These are phyloP conservation scores for Melanostoma mellinum DNA, from an alignment of 2,888 invertebrate genomes.

Conservation along the genomic window DNA sequence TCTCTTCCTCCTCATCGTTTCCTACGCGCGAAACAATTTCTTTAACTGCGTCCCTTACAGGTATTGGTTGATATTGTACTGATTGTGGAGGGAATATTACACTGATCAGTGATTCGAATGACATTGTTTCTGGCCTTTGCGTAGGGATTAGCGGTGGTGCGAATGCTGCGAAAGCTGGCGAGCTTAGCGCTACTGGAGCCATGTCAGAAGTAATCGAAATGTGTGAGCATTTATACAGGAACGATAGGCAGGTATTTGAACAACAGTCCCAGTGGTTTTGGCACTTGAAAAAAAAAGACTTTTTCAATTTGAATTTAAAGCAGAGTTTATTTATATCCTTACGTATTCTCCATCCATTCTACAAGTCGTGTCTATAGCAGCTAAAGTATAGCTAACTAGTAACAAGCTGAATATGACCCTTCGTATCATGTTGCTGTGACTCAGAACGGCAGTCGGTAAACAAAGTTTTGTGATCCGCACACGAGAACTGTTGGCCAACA, in stretches of 20 bases:
- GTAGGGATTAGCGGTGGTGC: not conserved
- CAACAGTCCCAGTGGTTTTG: conserved; percentile 80
- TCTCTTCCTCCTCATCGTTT: not conserved
- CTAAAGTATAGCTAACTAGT: conserved; percentile 17
- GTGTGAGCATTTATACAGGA: conserved; percentile 76
- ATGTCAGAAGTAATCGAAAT: not conserved
- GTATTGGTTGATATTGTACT: no score
- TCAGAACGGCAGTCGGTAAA: not conserved
- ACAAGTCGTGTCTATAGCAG: conserved; percentile 31
- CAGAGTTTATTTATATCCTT: not conserved
- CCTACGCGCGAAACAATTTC: conserved; percentile 21
- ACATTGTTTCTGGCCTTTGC: not conserved
- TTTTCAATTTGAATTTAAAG: conserved; percentile 11
- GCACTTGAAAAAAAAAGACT: conserved; percentile 75
- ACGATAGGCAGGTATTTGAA: conserved; percentile 78
- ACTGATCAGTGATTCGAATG: conserved; percentile 20
- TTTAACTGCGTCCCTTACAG: not conserved
- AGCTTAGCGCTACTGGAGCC: not conserved
- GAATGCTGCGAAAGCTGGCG: not conserved
- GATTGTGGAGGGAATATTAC: conserved; percentile 31
- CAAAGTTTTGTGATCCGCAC: conserved; percentile 9
- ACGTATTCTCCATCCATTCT: conserved; percentile 46
- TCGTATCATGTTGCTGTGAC: conserved; percentile 29
- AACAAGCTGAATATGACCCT: conserved; percentile 27
- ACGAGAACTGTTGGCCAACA: conserved; percentile 25